Base-by-base conservation (phyloP, 1,140 invertebrate species). In the Notospermus geniculatus region DNA sequence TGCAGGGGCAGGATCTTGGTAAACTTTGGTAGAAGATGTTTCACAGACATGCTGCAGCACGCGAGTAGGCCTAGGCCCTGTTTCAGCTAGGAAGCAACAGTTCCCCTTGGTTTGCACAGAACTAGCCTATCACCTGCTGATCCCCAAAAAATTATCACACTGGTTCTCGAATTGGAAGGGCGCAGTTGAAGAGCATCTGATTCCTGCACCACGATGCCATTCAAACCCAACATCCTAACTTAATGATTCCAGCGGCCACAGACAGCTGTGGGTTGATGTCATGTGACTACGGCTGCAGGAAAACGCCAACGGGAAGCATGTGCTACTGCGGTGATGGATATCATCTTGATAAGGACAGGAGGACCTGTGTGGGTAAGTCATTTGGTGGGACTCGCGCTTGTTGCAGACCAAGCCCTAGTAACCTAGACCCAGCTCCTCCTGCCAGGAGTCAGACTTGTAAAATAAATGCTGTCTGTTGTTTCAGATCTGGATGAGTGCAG, bases 401-500 rank as follows among this genome's bases (percentile, higher is more conserved):
- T n/a, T n/a, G n/a, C n/a, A n/a, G n/a, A 19, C 28, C 5, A 39
- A 2, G 56, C 53, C 9, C 23, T 15, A 7, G 19, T 29, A 41
- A 41, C 2, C 15, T 11, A n/a, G 17, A 1, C 45, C 25, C 1
- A 45, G 27, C 36, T 59, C 22, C 11, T 30, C 25, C 7, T 60
- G 5, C 50, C 45, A 1, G 11, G 13, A 32, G 13, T 29, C 9
- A 30, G 22, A 1, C 22, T 64, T 45, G 58, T 23, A 55, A 46
- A 54, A 58, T 22, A 45, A 1, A 28, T 54, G 62, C 59, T 61
- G 56, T 60, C 55, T 59, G 63, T 57, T 60, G 67, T 72, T 72
- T 43, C 83, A 82, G 96, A 99, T 83, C 86, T 89, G 62, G 87
- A 98, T 81, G 95, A 98, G 80, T 99, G 96, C 80, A 76, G 84